Evolutionary conservation across 2,113 vertebrate genomes (phyloP), one percentile per base, ranked within the genome.

Genomic region (Zootoca vivipara): DNA sequence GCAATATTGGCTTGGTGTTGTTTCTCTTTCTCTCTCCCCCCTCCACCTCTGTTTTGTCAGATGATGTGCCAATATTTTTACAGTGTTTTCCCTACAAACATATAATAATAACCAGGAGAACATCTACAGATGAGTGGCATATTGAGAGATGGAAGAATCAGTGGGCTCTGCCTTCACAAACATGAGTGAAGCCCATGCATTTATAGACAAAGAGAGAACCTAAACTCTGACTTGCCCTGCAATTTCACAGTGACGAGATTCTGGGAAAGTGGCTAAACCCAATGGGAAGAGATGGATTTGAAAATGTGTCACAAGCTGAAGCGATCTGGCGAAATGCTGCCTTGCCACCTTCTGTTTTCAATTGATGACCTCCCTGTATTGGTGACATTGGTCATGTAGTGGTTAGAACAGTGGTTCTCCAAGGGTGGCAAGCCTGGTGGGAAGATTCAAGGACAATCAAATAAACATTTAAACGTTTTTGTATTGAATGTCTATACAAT

Each of bases 201-300:
- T 94, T 91, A 46, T 90, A 82, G 35, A 35, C 85, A 0, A 0
- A 73, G 64, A 88, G 85, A 87, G 93, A 94, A 91, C 87, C 72
- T 42, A 40, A 88, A 92, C 10, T 82, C 83, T 90, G 89, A 84
- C 78, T 82, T 75, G 81, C 73, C 90, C 77, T 91, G 73, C 81
- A 90, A 88, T 95, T 95, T 93, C 89, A 42, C 86, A 90, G 90
- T 85, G 90, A 90, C 70, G 64, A 85, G 84, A 78, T 83, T 90
- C 7, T 0, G 89, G 85, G 90, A 35, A 85, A 90, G 62, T 9
- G 12, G 86, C 85, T 91, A 78, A 89, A 87, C 85, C 46, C 4
- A 5, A 1, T 70, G 22, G 70, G 72, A 62, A 87, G 90, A 93
- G 88, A 93, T 84, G 87, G 83, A 42, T 83, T 93, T 79, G 42